Evolutionary conservation across 2,797 vertebrate genomes (phyloP), one percentile per base, ranked within the genome.

Genomic region (Argentina silus): DNA sequence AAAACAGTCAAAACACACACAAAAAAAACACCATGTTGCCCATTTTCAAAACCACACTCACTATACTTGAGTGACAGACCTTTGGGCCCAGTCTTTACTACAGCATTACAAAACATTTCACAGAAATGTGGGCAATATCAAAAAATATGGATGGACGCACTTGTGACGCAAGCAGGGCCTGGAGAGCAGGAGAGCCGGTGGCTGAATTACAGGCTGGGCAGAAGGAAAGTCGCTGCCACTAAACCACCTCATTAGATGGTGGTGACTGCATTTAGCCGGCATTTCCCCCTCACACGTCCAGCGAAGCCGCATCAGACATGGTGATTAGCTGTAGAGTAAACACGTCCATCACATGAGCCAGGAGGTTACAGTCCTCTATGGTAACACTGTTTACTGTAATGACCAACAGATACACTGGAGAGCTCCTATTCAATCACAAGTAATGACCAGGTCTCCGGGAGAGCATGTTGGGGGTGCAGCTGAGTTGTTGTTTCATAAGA

Each of bases 121-220:
- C 78, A 64, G 83, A 84, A 80, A 78, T 92, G 89, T 74, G 89
- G 91, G 90, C 83, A 7, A 85, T 78, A 86, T 80, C 81, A 86
- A 75, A 71, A 75, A 71, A 88, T 77, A 72, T 19, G 79, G 81
- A 89, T 74, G 70, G 88, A 87, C 87, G 87, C 86, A 89, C 71
- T 88, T 78, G 86, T 93, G 92, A 93, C 91, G 93, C 90, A 92
- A 86, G 78, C 90, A 36, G 91, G 91, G 91, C 89, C 83, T 57
- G 84, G 80, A 78, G 83, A 92, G 86, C 84, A 80, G 82, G 84
- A 78, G 84, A 88, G 83, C 88, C 78, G 79, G 81, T 90, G 87
- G 83, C 84, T 72, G 90, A 92, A 93, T 92, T 93, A 92, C 85
- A 91, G 89, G 86, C 87, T 89, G 83, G 81, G 81, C 84, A 85